Conservation (phyloP, 2,797 vertebrate genomes). For the Hafferia zeledoni region DNA sequence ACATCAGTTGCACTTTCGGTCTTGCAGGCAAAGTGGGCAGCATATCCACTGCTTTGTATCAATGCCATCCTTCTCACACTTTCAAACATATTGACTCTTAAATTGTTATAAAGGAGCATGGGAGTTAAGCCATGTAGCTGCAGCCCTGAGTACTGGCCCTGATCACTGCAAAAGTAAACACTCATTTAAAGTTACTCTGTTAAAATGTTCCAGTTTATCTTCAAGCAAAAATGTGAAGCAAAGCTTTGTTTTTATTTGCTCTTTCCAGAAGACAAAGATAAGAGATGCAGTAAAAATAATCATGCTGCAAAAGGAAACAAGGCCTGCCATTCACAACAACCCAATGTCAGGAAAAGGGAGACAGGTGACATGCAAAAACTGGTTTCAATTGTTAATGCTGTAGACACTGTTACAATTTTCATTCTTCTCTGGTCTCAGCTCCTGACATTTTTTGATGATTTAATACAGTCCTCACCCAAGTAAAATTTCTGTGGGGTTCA, state of each 20-base stretch:
- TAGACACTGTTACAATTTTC: not conserved
- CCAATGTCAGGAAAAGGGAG: not conserved
- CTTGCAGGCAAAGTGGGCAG: not conserved
- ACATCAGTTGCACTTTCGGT: not conserved
- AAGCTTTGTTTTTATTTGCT: conserved; percentile 22
- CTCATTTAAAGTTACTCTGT: not conserved
- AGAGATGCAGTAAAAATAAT: conserved; percentile 7
- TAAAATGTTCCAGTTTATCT: conserved; percentile 10
- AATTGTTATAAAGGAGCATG: not conserved
- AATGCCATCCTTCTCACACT: not conserved
- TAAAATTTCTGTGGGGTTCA: not conserved
- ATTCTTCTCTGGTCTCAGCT: not conserved
- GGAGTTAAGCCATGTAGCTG: not conserved
- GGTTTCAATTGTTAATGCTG: not conserved
- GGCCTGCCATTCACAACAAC: not conserved
- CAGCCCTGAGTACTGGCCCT: not conserved
- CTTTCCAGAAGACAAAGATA: conserved; percentile 21
- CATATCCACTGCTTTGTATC: not conserved
- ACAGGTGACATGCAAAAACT: not conserved
- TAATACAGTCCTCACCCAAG: not conserved
- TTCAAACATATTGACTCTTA: not conserved
- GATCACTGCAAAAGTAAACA: conserved; percentile 27
- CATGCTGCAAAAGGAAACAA: not conserved
- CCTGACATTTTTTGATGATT: not conserved
- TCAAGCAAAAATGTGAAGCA: conserved; percentile 11